phyloP scores from a whole-genome alignment of 92 coral and sea anemone genomes.

The Paramuricea clavata region DNA sequence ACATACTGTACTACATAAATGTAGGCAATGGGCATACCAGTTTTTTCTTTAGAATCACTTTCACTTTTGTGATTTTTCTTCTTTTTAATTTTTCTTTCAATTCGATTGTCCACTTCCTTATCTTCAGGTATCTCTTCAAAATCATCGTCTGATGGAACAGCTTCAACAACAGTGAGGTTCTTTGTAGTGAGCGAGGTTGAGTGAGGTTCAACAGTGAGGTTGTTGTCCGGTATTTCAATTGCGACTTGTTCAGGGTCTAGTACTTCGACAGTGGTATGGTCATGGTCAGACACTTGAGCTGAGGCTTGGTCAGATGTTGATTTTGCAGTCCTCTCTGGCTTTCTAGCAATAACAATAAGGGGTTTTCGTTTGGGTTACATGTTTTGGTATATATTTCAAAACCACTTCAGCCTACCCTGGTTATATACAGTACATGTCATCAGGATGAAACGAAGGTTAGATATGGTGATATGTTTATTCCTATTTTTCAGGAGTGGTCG shows the following conservation, averaged over 20 bases:
- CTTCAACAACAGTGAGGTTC: slow-evolving; percentile 46
- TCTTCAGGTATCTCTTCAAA: slow-evolving; percentile 39
- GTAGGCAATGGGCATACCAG: slow-evolving; percentile 68
- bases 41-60: slow-evolving; percentile 54
- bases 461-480: too few species aligned
- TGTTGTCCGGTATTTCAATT: neutral
- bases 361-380: neutral
- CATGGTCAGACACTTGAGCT: neutral
- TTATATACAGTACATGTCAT: neutral
- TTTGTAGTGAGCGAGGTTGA: too few species aligned
- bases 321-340: slow-evolving; percentile 41
- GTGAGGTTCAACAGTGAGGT: slow-evolving; percentile 48
- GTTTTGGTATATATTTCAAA: neutral
- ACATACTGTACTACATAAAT: too few species aligned
- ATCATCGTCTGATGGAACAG: slow-evolving; percentile 54
- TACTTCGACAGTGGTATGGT: slow-evolving; percentile 15
- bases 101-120: slow-evolving; percentile 1
- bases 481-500: too few species aligned
- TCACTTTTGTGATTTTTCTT: slow-evolving; percentile 44
- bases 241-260: slow-evolving; percentile 25
- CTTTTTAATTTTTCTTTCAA: neutral
- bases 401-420: neutral
- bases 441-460: neutral
- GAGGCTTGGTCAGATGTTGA: neutral
- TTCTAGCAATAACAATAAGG: slow-evolving; percentile 8